Evolutionary conservation across 2,888 invertebrate genomes (phyloP), one percentile per base, ranked within the genome.

Genomic region (Alsophila aescularia): DNA sequence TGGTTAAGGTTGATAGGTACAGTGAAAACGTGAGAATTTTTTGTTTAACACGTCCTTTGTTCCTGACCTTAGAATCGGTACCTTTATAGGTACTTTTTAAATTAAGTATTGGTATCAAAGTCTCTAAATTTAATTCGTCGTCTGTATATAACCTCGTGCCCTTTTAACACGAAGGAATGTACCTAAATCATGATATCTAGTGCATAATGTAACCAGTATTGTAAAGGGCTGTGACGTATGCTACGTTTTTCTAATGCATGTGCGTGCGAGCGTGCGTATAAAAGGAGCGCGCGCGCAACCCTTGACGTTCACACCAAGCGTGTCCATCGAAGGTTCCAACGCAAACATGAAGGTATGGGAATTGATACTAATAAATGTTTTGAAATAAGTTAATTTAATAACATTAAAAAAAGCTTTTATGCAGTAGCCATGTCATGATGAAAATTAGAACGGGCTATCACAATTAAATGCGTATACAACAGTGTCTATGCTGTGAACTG

Each of bases 331-430:
- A 76, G 72, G 66, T 72, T 79, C 69, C 65, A 78, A 85, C 66
- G 63, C 81, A 86, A 62, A 77, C 73, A 90, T 90, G 90, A 87
- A 90, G 90, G 90, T 87, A 86, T 52, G 70, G 52, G 45, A 54
- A 54, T 53, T 58, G 14, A 42, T 41, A 53, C 15, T 41, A 37
- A n/a, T 18, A 41, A 40, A 37, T 13, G 14, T 24, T 36, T 12
- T 13, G 5, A 1, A 3, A 39, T 21, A 31, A 29, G 24, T 5
- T 24, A 18, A 9, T 16, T 45, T 37, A 21, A 14, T 6, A 24
- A 10, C n/a, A n/a, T n/a, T 29, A 29, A 29, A 29, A 29, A 29
- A 29, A 7, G 24, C n/a, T n/a, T n/a, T n/a, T n/a, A n/a, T n/a
- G n/a, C n/a, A n/a, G n/a, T n/a, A n/a, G n/a, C n/a, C n/a, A n/a